phyloP scores from a whole-genome alignment of 2,797 vertebrate species.

The Anguilla obscura region DNA sequence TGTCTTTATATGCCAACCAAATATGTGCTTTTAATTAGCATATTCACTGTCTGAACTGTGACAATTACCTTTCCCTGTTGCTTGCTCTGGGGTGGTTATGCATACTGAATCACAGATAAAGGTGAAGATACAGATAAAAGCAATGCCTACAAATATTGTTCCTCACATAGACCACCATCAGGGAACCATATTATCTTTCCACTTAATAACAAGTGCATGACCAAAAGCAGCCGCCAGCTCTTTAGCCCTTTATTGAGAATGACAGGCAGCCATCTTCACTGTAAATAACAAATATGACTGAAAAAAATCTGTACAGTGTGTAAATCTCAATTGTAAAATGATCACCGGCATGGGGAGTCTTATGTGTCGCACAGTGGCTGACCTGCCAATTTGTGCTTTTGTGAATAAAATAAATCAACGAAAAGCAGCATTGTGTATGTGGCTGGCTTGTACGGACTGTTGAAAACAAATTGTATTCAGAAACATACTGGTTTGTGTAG shows the following conservation, averaged over 20 bases:
- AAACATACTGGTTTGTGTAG: conserved; percentile 63
- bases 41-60: conserved; percentile 37
- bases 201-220: conserved; percentile 62
- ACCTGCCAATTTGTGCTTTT: conserved; percentile 76
- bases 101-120: conserved; percentile 19
- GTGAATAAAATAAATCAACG: conserved; percentile 75
- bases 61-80: conserved; percentile 24
- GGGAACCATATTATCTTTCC: conserved; percentile 30
- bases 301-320: conserved; percentile 83
- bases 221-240: conserved; percentile 62
- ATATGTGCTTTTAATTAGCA: conserved; percentile 37
- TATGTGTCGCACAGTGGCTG: conserved; percentile 77
- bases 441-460: conserved; percentile 80
- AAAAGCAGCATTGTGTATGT: conserved; percentile 74
- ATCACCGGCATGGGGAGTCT: conserved; percentile 67
- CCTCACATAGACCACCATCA: conserved; percentile 26
- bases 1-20: conserved; percentile 41
- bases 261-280: conserved; percentile 72
- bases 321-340: conserved; percentile 72
- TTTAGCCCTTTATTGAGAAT: conserved; percentile 61
- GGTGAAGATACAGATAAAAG: conserved; percentile 11
- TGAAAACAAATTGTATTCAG: conserved; percentile 65
- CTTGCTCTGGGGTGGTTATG: conserved; percentile 27
- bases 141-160: conserved; percentile 30
- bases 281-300: conserved; percentile 83